phyloP scores from a whole-genome alignment of 2,888 invertebrate genomes.

The Nomada hirtipes region DNA sequence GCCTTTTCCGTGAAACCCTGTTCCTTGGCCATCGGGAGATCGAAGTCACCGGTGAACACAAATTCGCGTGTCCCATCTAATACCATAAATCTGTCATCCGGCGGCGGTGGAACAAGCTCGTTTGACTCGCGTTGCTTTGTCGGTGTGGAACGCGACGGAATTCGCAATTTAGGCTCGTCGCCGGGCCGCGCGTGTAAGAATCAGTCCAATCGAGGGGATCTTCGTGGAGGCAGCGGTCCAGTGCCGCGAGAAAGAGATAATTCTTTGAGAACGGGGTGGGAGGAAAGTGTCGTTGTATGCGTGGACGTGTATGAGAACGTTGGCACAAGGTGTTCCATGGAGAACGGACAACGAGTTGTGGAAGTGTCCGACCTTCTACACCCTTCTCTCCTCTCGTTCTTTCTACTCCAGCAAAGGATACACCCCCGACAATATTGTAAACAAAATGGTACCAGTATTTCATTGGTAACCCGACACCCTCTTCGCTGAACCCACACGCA shows the following conservation, averaged over 20 bases:
- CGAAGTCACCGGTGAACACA: conserved; percentile 53
- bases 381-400: conserved; percentile 17
- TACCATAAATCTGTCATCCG: conserved; percentile 61
- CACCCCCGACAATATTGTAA: conserved; percentile 83
- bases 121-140: conserved; percentile 57
- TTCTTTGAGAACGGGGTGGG: conserved; percentile 65
- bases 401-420: conserved; percentile 48
- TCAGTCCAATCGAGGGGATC: conserved; percentile 68
- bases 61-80: conserved; percentile 61
- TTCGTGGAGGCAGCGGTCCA: conserved; percentile 51
- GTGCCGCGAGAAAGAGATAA: conserved; percentile 72
- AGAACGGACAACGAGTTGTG: conserved; percentile 57
- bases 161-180: conserved; percentile 58
- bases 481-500: conserved; percentile 81
- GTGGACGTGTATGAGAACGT: conserved; percentile 60
- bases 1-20: neutral
- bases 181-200: conserved; percentile 58
- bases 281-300: conserved; percentile 70
- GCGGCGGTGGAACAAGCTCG: conserved; percentile 57
- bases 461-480: conserved; percentile 83
- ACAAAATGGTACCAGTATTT: conserved; percentile 84
- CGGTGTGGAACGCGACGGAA: conserved; percentile 61
- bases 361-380: conserved; percentile 57
- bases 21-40: conserved; percentile 7
- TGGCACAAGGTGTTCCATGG: conserved; percentile 67